Evolutionary conservation across 2,888 invertebrate genomes (phyloP).

Genomic region (Apotomis betuletana): DNA sequence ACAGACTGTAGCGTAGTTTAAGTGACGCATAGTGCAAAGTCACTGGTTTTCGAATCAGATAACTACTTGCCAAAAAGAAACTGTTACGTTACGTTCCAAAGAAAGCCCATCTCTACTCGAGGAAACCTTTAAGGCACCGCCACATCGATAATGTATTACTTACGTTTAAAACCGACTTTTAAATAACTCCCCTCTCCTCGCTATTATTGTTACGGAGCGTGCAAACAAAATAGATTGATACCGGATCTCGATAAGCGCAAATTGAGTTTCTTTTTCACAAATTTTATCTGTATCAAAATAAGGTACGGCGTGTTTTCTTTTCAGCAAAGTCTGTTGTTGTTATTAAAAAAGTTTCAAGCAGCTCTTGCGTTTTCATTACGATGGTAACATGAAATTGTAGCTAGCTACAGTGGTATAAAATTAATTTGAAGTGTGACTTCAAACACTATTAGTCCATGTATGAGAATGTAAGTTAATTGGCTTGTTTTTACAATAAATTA

Average conservation of each 20-base stretch:
- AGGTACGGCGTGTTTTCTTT: slow-evolving; percentile 49
- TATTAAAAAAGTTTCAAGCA: slow-evolving; percentile 39
- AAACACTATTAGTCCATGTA: neutral
- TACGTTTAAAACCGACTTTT: slow-evolving; percentile 76
- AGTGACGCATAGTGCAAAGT: too few species aligned
- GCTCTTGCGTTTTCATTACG: slow-evolving; percentile 38
- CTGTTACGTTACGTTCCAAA: too few species aligned
- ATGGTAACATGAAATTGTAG: slow-evolving; percentile 30
- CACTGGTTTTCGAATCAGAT: too few species aligned
- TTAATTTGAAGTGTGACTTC: neutral
- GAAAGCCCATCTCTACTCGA: too few species aligned
- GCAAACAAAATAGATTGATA: slow-evolving; percentile 79
- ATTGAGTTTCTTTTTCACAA: slow-evolving; percentile 67
- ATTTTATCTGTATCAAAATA: slow-evolving; percentile 52
- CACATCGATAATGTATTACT: slow-evolving; percentile 79
- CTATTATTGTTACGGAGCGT: slow-evolving; percentile 66
- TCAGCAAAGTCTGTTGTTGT: slow-evolving; percentile 39
- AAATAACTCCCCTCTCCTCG: slow-evolving; percentile 62
- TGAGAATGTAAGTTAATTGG: too few species aligned
- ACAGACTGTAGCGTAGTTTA: too few species aligned
- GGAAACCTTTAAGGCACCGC: slow-evolving; percentile 77
- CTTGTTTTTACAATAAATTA: too few species aligned
- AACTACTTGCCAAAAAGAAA: too few species aligned
- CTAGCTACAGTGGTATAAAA: slow-evolving; percentile 10
- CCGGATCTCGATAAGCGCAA: slow-evolving; percentile 67